Conservation (phyloP, 2,797 vertebrate genomes). For the Melanotaenia pygmaea region DNA sequence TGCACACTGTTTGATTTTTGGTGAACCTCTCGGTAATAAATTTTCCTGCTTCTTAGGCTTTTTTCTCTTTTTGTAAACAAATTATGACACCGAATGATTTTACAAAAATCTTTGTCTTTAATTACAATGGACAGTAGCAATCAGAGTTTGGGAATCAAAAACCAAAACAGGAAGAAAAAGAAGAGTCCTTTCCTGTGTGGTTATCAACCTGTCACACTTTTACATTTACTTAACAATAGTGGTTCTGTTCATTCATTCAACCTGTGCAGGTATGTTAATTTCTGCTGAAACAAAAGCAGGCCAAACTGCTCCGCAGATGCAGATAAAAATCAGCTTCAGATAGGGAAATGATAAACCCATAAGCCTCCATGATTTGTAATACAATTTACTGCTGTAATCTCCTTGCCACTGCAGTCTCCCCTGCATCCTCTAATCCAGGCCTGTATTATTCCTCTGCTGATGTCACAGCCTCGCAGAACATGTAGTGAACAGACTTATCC, state of each 20-base stretch:
- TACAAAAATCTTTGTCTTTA: not conserved
- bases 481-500: conserved; percentile 29
- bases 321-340: conserved; percentile 39
- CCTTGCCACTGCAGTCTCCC: conserved; percentile 53
- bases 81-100: not conserved
- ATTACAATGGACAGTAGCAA: not conserved
- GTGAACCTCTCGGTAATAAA: not conserved
- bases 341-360: conserved; percentile 63
- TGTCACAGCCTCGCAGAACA: conserved; percentile 49
- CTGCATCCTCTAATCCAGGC: conserved; percentile 67
- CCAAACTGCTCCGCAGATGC: conserved; percentile 13
- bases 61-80: not conserved
- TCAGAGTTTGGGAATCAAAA: not conserved
- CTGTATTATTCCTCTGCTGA: conserved; percentile 67
- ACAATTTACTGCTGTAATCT: conserved; percentile 77
- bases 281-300: conserved; percentile 21
- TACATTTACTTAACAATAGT: not conserved
- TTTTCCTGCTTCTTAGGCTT: not conserved
- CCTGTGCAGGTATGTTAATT: conserved; percentile 27
- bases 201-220: not conserved
- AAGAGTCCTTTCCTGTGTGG: not conserved
- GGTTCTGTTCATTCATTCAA: not conserved
- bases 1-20: not conserved
- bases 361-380: conserved; percentile 76
- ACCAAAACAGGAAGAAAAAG: not conserved